A percentile compares a stretch with the other conserved stretches of the same genome.
These are phyloP conservation scores for Pangasianodon hypophthalmus DNA, from an alignment of 2,113 vertebrate species.

Conservation along the genomic window DNA sequence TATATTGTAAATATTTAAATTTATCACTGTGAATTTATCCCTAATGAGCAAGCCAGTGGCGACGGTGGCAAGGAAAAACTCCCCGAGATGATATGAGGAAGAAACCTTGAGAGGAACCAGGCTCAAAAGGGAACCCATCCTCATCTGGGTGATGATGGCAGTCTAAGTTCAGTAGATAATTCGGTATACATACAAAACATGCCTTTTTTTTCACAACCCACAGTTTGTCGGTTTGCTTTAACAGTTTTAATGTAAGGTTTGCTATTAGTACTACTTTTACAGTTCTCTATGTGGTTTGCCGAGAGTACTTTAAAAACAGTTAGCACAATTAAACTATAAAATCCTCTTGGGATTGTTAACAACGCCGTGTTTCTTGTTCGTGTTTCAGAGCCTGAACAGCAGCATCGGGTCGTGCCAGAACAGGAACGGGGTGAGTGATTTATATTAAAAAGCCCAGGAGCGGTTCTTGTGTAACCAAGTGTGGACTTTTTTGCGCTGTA, in stretches of 20 bases:
- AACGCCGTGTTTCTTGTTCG: neutral
- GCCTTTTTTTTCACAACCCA: neutral
- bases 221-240: too few relatives aligned
- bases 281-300: neutral
- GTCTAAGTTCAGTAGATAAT: neutral
- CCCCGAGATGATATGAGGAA: too few relatives aligned
- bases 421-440: constrained; percentile 69
- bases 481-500: neutral
- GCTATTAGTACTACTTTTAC: too few relatives aligned
- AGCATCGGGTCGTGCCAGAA: constrained; percentile 69
- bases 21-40: too few relatives aligned
- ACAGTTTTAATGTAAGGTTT: too few relatives aligned
- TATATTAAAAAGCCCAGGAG: neutral
- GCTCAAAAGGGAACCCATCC: too few relatives aligned
- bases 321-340: neutral
- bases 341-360: neutral
- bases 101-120: too few relatives aligned
- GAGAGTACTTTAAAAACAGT: neutral
- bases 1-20: too few relatives aligned
- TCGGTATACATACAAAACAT: neutral
- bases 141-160: too few relatives aligned
- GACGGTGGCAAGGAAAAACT: too few relatives aligned
- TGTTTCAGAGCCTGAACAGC: constrained; percentile 73
- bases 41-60: too few relatives aligned
- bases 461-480: neutral